These are phyloP conservation scores for Bombus turneri DNA, from an alignment of 1,140 invertebrate genomes.

Conservation along the genomic window DNA sequence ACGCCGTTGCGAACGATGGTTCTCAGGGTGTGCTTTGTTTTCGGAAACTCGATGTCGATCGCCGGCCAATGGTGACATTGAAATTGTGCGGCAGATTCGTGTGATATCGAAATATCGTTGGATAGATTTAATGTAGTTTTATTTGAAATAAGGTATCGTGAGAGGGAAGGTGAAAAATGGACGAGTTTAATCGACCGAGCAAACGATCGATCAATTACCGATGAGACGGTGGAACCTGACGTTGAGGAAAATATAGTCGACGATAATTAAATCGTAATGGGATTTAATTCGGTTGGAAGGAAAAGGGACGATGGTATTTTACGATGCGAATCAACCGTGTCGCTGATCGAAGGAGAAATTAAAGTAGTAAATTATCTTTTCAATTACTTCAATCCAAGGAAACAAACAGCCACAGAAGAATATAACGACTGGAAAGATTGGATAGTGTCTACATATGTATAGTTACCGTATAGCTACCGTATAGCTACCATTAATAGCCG, in stretches of 20 bases:
- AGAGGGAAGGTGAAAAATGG: neutral
- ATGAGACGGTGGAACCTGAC: neutral
- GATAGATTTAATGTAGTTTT: neutral
- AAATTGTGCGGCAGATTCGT: neutral
- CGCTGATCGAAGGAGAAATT: neutral
- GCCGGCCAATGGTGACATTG: too few relatives aligned
- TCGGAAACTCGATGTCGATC: too few relatives aligned
- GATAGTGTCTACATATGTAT: rapidly evolving
- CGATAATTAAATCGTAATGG: neutral
- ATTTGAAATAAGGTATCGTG: neutral
- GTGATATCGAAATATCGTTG: neutral
- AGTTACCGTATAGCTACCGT: too few relatives aligned
- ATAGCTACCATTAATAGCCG: too few relatives aligned
- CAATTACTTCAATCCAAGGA: neutral
- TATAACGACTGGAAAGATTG: too few relatives aligned
- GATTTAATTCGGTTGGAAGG: neutral
- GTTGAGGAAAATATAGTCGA: neutral
- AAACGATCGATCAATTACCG: neutral
- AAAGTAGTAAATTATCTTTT: neutral
- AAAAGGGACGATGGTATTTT: neutral
- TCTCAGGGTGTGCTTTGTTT: too few relatives aligned
- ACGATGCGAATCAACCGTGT: neutral
- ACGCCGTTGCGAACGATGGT: neutral
- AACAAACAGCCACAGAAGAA: neutral
- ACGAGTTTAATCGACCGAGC: neutral